Conservation (phyloP, 2,113 vertebrate genomes). For the Orthonyx spaldingii region DNA sequence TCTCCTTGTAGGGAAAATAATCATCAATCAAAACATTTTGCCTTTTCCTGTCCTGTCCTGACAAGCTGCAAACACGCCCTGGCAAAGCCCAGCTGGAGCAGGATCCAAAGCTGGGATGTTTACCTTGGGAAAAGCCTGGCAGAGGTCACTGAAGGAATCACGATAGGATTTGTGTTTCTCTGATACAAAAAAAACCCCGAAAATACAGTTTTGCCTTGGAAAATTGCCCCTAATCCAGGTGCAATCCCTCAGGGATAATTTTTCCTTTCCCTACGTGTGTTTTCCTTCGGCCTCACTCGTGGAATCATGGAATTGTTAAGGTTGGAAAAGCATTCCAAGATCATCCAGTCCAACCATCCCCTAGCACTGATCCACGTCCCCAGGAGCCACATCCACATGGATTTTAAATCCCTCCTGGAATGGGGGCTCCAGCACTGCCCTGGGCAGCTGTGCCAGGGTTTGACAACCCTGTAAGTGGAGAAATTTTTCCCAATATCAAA, state of each 20-base stretch:
- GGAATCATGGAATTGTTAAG: background rate
- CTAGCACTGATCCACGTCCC: background rate
- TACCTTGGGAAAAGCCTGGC: background rate
- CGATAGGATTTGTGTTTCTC: background rate
- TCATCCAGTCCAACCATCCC: accelerated
- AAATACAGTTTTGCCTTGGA: background rate
- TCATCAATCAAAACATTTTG: background rate
- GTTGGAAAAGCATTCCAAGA: background rate
- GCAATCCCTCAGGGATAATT: background rate
- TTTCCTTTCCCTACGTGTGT: background rate
- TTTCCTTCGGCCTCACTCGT: background rate
- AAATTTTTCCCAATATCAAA: background rate
- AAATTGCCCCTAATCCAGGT: background rate
- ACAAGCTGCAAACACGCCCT: background rate
- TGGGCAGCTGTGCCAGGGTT: background rate
- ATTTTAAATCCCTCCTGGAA: background rate
- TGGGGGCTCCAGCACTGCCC: background rate
- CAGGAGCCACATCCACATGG: background rate
- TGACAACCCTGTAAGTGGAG: background rate
- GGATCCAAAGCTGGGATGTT: background rate
- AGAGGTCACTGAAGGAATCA: background rate
- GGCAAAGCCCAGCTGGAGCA: background rate
- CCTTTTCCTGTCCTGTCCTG: background rate
- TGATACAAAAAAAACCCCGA: background rate
- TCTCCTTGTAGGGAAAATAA: background rate